Evolutionary conservation across 2,113 vertebrate species (phyloP).

Genomic region (Indicator indicator): DNA sequence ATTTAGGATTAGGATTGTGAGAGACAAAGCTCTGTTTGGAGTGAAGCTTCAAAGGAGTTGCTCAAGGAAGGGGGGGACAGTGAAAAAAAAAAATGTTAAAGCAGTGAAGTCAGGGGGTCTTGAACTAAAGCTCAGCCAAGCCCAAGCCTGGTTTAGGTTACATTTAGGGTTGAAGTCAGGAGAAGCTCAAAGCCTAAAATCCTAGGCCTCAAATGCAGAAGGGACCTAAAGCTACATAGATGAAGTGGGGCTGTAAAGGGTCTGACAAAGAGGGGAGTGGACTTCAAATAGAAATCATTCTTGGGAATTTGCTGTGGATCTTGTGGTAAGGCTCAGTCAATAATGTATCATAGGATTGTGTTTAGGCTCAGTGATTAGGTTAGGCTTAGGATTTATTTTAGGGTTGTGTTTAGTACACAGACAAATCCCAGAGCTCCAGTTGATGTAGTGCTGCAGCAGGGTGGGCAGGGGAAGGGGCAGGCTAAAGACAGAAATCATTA

Average conservation of each 20-base stretch:
- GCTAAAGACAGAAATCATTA: background rate
- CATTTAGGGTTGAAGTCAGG: background rate
- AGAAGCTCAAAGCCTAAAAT: background rate
- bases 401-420: background rate
- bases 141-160: background rate
- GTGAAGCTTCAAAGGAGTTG: background rate
- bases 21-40: background rate
- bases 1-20: background rate
- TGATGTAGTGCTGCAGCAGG: background rate
- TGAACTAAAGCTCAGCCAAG: background rate
- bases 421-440: background rate
- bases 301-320: background rate
- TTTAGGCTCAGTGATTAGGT: background rate
- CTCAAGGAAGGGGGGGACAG: background rate
- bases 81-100: background rate
- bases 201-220: fast-evolving
- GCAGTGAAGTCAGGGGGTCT: background rate
- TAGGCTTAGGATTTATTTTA: background rate
- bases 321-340: background rate
- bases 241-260: background rate
- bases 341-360: fast-evolving
- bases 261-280: background rate
- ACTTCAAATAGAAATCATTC: background rate
- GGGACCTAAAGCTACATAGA: background rate
- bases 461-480: background rate